A percentile compares a stretch with the other conserved stretches of the same genome.
Conservation (phyloP, 1,140 invertebrate genomes). For the Zaprionus gabonicus region DNA sequence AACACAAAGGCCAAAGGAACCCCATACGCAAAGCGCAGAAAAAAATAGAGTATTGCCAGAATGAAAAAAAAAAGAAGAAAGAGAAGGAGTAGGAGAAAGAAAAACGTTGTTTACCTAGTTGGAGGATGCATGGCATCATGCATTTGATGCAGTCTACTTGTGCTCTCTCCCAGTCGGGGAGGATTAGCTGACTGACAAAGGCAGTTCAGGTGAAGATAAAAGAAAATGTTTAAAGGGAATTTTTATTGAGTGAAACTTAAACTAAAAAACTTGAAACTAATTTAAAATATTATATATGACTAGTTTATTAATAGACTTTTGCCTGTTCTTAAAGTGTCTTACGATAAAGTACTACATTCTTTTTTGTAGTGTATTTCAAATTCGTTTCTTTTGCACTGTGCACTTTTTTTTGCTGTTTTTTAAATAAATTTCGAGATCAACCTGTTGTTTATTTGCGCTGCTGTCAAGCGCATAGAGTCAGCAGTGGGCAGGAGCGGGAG, state of each 20-base stretch:
- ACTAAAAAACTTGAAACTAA: too few species aligned
- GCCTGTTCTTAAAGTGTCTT: too few species aligned
- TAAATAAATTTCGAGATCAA: constrained; percentile 63
- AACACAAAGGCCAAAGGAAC: constrained; percentile 39
- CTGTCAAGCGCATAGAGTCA: constrained; percentile 45
- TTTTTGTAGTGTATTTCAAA: constrained; percentile 3
- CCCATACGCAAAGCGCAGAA: constrained; percentile 22
- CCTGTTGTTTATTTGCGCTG: constrained; percentile 60
- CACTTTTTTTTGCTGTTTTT: constrained; percentile 22
- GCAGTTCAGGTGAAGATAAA: not conserved
- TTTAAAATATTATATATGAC: too few species aligned
- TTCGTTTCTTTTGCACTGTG: not conserved
- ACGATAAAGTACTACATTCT: too few species aligned
- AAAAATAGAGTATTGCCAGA: constrained; percentile 6
- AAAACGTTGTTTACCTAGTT: constrained; percentile 47
- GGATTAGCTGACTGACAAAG: not conserved
- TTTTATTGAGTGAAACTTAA: too few species aligned
- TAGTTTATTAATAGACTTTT: too few species aligned
- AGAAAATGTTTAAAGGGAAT: too few species aligned
- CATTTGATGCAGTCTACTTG: constrained; percentile 44
- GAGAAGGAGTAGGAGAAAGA: constrained; percentile 2
- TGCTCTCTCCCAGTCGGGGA: not conserved
- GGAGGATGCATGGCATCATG: constrained; percentile 47
- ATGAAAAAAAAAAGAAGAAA: not conserved
- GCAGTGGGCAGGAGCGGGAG: not conserved